Conservation (phyloP, 2,113 vertebrate species). For the Gopherus evgoodei region DNA sequence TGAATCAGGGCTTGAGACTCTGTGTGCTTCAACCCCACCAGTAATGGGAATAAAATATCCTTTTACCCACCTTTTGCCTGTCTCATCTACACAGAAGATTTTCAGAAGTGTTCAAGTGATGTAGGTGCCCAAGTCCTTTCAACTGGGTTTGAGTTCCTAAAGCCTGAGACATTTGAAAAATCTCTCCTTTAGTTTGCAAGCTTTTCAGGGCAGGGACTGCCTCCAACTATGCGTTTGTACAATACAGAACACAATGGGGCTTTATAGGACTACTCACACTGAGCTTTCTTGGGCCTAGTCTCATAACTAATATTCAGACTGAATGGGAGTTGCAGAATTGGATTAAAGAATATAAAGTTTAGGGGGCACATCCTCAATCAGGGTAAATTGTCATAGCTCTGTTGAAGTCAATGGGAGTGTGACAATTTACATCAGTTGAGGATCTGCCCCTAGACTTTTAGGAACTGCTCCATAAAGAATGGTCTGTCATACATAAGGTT, state of each 20-base stretch:
- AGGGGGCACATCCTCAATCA: not conserved
- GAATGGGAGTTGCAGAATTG: not conserved
- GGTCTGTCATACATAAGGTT: not conserved
- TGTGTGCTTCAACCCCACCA: not conserved
- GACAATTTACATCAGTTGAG: not conserved
- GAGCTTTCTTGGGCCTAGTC: not conserved
- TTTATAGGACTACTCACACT: not conserved
- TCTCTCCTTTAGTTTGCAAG: not conserved
- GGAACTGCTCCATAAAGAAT: not conserved
- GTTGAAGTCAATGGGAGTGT: not conserved
- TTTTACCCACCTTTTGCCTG: not conserved
- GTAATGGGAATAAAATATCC: not conserved
- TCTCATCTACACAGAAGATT: not conserved
- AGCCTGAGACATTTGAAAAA: not conserved
- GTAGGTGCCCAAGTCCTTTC: not conserved
- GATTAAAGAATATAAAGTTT: not conserved
- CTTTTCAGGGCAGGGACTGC: not conserved
- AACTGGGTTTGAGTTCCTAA: not conserved
- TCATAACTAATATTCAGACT: not conserved
- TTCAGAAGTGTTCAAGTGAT: not conserved
- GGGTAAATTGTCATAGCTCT: fast-evolving
- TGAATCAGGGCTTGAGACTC: not conserved
- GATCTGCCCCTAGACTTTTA: not conserved
- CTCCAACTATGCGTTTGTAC: not conserved
- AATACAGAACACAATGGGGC: not conserved